These are phyloP conservation scores for Anarrhichthys ocellatus DNA, from an alignment of 2,113 vertebrate species.

Conservation along the genomic window DNA sequence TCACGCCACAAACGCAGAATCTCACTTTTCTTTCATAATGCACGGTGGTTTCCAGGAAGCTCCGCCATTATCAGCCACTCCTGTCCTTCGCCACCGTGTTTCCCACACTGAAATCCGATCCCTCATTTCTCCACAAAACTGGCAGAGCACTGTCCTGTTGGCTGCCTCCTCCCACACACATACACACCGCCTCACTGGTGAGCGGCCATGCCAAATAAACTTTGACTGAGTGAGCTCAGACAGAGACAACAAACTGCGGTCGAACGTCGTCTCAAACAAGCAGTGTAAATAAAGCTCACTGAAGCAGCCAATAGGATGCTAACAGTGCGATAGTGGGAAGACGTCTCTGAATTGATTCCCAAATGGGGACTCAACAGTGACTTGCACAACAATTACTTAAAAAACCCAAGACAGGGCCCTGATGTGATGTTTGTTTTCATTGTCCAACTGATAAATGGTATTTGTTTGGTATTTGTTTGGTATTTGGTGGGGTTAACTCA, in stretches of 20 bases:
- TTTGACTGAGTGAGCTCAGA: conserved; percentile 4
- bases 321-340: conserved; percentile 49
- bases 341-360: conserved; percentile 32
- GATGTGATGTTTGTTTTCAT: conserved; percentile 48
- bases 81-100: conserved; percentile 47
- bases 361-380: conserved; percentile 27
- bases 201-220: conserved; percentile 62
- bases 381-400: conserved; percentile 10
- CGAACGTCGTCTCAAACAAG: conserved; percentile 51
- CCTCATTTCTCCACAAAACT: conserved; percentile 35
- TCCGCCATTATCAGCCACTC: conserved; percentile 3
- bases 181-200: conserved; percentile 9
- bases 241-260: conserved; percentile 32
- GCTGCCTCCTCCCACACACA: conserved; percentile 39
- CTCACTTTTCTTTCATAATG: not conserved
- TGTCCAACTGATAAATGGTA: conserved; percentile 32
- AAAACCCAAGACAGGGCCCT: conserved; percentile 8
- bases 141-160: conserved; percentile 8
- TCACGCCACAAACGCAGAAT: too few species aligned
- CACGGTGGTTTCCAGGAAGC: conserved; percentile 1
- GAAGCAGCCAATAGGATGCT: conserved; percentile 23
- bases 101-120: conserved; percentile 69
- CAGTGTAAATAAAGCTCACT: conserved; percentile 38
- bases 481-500: conserved; percentile 1
- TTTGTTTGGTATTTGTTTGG: conserved; percentile 40